Base-by-base conservation (phyloP, 2,888 invertebrate species). In the Clitarchus hookeri region DNA sequence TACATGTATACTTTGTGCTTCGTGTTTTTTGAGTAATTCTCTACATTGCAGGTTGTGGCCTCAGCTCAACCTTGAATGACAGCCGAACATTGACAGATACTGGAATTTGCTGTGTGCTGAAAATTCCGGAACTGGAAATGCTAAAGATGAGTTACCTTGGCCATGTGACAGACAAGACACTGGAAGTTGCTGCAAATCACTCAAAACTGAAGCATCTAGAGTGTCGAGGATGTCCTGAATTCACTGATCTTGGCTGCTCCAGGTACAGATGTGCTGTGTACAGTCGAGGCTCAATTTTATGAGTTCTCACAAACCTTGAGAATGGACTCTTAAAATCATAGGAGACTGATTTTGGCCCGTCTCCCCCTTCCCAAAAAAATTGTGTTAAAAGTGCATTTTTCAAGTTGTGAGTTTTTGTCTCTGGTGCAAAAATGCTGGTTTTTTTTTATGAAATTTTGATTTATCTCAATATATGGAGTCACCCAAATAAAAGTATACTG, bases 101-200 rank as follows among this genome's bases (percentile, higher is more conserved):
- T 53, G 90, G 90, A 2, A 84, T 91, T 26, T 86, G 87, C 3
- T 89, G 89, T 44, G 86, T 91, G 6, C 87, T 89, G 84, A 87
- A 89, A 6, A 87, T 91, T 36, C 89, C 90, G 53, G 89, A 89
- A 44, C 87, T 91, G 44, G 89, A 90, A 85, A 87, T 89, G 53
- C 88, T 91, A 44, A 88, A 87, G 48, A 89, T 91, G 85, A 91
- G 89, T 87, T 88, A 90, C 78, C 54, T 91, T n/a, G 78, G 82
- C 11, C 79, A 88, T 83, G 87, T 90, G 11, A 89, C 89, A 0
- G 90, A 90, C 80, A 88, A 88, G n/a, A 88, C 89, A 25, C 88
- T 91, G 6, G 85, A 87, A 2, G 88, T 89, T 19, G 88, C 90
- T 86, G 89, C 87, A 9, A 53, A 54, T 26, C 86, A 53, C 26